A percentile compares a stretch with the other conserved stretches of the same genome.
These are phyloP conservation scores for Platyrinchus mystaceus DNA, from an alignment of 2,797 vertebrate genomes.

Conservation along the genomic window DNA sequence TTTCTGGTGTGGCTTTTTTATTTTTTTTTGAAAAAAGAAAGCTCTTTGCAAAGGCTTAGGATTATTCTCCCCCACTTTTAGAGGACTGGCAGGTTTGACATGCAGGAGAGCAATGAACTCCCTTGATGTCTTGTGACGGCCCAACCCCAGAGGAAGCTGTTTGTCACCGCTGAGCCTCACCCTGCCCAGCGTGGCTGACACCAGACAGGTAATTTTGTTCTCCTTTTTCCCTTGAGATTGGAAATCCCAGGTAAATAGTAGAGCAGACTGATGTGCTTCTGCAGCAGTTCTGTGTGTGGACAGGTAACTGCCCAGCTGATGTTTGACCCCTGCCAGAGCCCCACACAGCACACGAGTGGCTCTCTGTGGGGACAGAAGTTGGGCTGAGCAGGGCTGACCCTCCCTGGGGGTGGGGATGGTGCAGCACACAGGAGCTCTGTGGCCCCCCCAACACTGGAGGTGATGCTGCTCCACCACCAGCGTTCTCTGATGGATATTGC, in stretches of 20 bases:
- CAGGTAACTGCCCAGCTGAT: background rate
- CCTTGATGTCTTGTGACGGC: background rate
- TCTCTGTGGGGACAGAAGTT: background rate
- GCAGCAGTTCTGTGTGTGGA: background rate
- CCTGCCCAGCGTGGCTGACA: background rate
- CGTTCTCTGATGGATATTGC: background rate
- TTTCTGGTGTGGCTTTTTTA: background rate
- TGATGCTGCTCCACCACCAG: background rate
- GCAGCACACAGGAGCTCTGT: background rate
- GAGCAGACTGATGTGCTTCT: background rate
- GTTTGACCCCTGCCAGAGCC: background rate
- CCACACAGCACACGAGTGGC: background rate
- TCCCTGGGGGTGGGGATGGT: background rate
- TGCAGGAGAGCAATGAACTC: background rate
- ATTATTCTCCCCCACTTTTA: background rate
- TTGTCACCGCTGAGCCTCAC: background rate
- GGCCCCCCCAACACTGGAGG: background rate
- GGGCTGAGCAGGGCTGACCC: background rate
- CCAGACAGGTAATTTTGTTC: background rate
- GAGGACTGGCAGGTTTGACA: background rate
- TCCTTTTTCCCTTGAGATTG: background rate
- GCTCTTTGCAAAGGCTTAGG: background rate
- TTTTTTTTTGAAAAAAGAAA: background rate
- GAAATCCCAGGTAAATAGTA: background rate
- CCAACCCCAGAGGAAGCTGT: too few relatives aligned